Conservation (phyloP, 2,113 vertebrate species). For the Corythornis cristatus region DNA sequence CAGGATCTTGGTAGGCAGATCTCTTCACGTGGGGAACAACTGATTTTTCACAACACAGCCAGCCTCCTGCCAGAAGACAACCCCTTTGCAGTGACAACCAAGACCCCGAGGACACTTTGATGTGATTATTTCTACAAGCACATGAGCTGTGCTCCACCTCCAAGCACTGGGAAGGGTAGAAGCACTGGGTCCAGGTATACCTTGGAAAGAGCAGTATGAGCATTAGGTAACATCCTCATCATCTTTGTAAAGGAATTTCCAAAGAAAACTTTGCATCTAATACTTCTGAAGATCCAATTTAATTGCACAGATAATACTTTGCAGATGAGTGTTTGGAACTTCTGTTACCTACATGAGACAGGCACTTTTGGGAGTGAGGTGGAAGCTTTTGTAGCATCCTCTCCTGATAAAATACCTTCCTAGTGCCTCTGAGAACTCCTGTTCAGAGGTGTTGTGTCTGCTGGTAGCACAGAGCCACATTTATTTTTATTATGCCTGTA, state of each 20-base stretch:
- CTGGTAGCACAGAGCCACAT: not conserved
- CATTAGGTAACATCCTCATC: not conserved
- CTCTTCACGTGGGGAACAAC: not conserved
- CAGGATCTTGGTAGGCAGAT: not conserved
- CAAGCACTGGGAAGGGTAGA: not conserved
- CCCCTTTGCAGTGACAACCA: not conserved
- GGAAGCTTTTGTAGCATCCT: not conserved
- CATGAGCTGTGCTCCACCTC: not conserved
- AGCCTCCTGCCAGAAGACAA: not conserved
- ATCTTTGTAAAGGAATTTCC: not conserved
- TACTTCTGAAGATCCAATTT: not conserved
- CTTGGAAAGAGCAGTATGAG: not conserved
- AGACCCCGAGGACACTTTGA: not conserved
- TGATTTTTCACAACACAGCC: not conserved
- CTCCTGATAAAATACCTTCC: constrained; percentile 37
- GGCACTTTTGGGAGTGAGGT: not conserved
- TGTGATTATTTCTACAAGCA: not conserved
- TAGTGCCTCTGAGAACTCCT: not conserved
- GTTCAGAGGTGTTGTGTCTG: constrained; percentile 39
- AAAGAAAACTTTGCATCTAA: not conserved
- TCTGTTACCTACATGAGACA: not conserved
- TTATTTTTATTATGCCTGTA: constrained; percentile 45
- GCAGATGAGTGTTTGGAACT: not conserved
- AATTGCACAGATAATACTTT: not conserved
- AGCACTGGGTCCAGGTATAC: not conserved